Percentiles rank a stretch among this genome's conserved stretches.
These are phyloP conservation scores for Pseudorhombus dupliciocellatus DNA, from an alignment of 2,113 vertebrate species.

Conservation along the genomic window DNA sequence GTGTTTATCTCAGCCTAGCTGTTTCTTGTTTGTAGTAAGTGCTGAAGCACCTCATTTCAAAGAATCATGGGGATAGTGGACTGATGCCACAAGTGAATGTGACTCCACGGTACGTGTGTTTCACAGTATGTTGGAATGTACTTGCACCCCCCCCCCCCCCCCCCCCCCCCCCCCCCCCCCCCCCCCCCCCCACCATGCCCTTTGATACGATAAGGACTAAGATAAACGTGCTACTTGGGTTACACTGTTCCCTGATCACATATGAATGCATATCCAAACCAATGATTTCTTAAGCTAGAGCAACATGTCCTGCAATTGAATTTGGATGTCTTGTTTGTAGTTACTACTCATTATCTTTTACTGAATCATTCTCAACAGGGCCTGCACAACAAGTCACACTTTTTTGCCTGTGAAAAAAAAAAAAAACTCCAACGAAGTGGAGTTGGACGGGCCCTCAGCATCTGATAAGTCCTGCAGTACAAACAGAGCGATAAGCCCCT, in stretches of 20 bases:
- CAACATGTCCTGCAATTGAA: conserved; percentile 1
- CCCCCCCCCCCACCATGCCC: conserved; percentile 5
- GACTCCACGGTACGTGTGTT: conserved; percentile 1
- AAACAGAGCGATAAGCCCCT: conserved; percentile 60
- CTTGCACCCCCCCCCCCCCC: not conserved
- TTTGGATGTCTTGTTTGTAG: conserved; percentile 1
- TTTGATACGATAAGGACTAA: conserved; percentile 11
- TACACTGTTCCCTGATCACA: conserved; percentile 5
- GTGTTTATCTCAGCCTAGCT: not conserved
- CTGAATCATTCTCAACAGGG: conserved; percentile 13
- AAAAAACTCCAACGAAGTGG: conserved; percentile 13
- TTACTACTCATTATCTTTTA: conserved; percentile 2
- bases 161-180: not conserved
- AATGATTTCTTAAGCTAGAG: not conserved
- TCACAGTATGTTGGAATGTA: conserved; percentile 15
- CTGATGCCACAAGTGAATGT: not conserved
- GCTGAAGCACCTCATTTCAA: not conserved
- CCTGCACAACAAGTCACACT: conserved; percentile 33
- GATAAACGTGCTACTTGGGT: conserved; percentile 14
- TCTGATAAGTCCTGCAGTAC: conserved; percentile 64
- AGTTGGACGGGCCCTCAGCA: conserved; percentile 35
- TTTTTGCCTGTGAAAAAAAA: conserved; percentile 44
- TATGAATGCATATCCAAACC: conserved; percentile 23
- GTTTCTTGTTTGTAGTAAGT: not conserved
- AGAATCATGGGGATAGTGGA: not conserved